Conservation (phyloP, 2,113 vertebrate genomes). For the Corythornis madagascariensis region DNA sequence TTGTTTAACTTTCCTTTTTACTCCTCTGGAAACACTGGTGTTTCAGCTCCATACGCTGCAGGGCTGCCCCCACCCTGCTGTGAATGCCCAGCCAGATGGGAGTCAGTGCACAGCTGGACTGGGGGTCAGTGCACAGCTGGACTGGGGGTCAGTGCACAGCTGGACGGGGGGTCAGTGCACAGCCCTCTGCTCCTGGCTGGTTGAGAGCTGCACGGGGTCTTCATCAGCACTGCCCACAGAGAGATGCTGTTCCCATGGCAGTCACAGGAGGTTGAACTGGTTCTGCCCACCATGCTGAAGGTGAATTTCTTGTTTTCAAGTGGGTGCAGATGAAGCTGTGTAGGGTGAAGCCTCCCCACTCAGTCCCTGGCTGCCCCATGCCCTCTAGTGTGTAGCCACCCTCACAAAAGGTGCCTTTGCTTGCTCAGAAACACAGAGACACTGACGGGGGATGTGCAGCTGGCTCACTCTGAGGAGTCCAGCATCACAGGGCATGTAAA, state of each 20-base stretch:
- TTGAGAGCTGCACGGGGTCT: neutral
- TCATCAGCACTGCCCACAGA: neutral
- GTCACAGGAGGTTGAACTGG: neutral
- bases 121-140: no score
- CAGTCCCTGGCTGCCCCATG: neutral
- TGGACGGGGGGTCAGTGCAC: no score
- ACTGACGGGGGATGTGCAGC: neutral
- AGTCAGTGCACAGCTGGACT: neutral
- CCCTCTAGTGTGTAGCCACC: neutral
- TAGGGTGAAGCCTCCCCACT: neutral
- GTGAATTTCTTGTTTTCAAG: neutral
- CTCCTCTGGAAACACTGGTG: neutral
- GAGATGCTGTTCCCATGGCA: neutral
- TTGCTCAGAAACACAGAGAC: neutral
- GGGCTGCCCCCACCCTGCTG: neutral
- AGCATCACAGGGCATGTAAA: neutral
- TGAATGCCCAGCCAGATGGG: neutral
- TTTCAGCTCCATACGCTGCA: neutral
- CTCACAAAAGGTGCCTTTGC: neutral
- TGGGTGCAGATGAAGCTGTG: neutral
- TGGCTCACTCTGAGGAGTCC: neutral
- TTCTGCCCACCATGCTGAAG: neutral
- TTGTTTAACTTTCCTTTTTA: neutral
- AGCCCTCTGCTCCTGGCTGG: neutral
- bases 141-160: no score